Percentiles rank a stretch among this genome's conserved stretches.
Conservation (phyloP, 1,140 invertebrate species). For the Diachasmimorpha longicaudata region DNA sequence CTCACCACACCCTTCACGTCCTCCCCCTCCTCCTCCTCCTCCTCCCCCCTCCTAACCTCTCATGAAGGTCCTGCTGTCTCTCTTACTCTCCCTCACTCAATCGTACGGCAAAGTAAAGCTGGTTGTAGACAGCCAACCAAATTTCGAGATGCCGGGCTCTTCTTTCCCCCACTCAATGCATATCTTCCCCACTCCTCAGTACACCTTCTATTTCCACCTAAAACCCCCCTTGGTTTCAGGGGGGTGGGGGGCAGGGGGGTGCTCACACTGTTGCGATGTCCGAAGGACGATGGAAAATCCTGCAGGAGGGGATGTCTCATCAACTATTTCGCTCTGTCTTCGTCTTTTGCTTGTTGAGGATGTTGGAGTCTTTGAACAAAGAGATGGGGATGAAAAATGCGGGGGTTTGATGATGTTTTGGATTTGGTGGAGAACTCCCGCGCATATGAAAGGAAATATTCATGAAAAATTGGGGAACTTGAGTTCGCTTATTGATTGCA, state of each 20-base stretch:
- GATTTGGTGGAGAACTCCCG: too few relatives aligned
- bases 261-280: neutral
- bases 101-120: slow-evolving; percentile 30
- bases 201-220: neutral
- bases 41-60: too few relatives aligned
- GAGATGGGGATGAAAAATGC: too few relatives aligned
- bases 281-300: slow-evolving; percentile 21
- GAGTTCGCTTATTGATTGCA: too few relatives aligned
- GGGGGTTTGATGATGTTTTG: too few relatives aligned
- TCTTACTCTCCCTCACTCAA: neutral
- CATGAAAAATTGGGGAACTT: too few relatives aligned
- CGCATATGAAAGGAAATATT: too few relatives aligned
- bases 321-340: too few relatives aligned
- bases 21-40: too few relatives aligned
- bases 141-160: slow-evolving; percentile 49
- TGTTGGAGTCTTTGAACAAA: too few relatives aligned
- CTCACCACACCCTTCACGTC: neutral
- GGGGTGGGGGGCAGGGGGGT: neutral
- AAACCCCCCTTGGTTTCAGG: neutral
- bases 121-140: slow-evolving; percentile 56
- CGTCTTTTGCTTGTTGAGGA: too few relatives aligned
- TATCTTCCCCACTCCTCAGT: slow-evolving; percentile 3
- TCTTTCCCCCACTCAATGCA: slow-evolving; percentile 40
- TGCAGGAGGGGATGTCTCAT: slow-evolving; percentile 10
- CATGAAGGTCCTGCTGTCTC: slow-evolving; percentile 14